Evolutionary conservation across 2,888 invertebrate species (phyloP).

Genomic region (Lochmaea crataegi): DNA sequence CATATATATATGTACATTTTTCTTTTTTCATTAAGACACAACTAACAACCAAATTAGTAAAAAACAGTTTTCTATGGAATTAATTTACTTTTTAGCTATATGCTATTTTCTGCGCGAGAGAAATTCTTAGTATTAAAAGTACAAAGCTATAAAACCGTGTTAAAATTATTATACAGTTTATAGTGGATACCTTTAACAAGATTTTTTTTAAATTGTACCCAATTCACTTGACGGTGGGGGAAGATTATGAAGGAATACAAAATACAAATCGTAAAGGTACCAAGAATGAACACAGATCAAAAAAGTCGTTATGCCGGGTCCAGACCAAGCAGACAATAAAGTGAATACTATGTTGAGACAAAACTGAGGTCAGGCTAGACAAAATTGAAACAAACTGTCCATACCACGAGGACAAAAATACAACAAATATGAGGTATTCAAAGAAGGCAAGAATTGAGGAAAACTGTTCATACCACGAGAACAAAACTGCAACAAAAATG

Average conservation of each 20-base stretch:
- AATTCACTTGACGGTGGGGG: not conserved
- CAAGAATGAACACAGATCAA: not conserved
- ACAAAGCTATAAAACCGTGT: conserved; percentile 10
- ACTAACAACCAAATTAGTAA: not conserved
- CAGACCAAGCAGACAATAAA: too few species aligned
- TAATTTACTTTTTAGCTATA: not conserved
- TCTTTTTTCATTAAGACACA: not conserved
- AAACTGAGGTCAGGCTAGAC: too few species aligned
- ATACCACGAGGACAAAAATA: too few species aligned
- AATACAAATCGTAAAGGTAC: not conserved
- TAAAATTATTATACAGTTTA: conserved; percentile 13
- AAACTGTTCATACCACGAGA: too few species aligned
- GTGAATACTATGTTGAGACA: too few species aligned
- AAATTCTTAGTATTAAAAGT: conserved; percentile 1
- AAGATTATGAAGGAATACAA: not conserved
- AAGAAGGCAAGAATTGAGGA: too few species aligned
- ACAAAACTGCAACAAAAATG: too few species aligned
- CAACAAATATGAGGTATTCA: too few species aligned
- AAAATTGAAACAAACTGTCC: too few species aligned
- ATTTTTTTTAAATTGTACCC: conserved; percentile 8
- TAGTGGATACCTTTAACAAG: not conserved
- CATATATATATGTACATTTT: not conserved
- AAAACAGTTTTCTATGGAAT: conserved; percentile 13
- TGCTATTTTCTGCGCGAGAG: conserved; percentile 2
- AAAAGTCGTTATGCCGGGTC: not conserved